These are phyloP conservation scores for Hirudinaria manillensis DNA, from an alignment of 2,888 invertebrate genomes.

Conservation along the genomic window DNA sequence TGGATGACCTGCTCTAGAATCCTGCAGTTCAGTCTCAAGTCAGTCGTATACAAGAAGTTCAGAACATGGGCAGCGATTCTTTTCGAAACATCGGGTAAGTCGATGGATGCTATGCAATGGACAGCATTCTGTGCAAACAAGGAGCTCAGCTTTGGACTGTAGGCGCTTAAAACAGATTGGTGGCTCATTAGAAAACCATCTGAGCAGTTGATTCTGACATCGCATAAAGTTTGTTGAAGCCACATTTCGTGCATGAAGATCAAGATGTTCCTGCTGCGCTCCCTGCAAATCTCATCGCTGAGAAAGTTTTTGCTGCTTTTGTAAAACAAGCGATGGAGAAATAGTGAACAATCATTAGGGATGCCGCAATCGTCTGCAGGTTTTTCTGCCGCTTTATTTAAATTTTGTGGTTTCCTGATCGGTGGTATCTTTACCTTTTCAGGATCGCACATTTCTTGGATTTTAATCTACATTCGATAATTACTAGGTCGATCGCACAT, in stretches of 20 bases:
- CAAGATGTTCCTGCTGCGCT: neutral
- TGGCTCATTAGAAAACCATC: conserved; percentile 30
- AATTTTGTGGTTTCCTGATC: no score
- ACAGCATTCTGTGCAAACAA: conserved; percentile 13
- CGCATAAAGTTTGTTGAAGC: conserved; percentile 34
- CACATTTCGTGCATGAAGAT: conserved; percentile 29
- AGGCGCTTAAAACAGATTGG: conserved; percentile 28
- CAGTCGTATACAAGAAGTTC: conserved; percentile 26
- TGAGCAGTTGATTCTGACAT: conserved; percentile 15
- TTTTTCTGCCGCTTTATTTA: no score
- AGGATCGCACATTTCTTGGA: no score
- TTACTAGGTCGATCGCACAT: no score
- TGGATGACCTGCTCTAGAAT: conserved; percentile 15
- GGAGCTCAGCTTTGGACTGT: conserved; percentile 29
- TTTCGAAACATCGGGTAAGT: conserved; percentile 2
- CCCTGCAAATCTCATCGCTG: conserved; percentile 23
- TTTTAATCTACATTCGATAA: no score
- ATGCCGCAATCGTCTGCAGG: no score
- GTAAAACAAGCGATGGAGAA: no score
- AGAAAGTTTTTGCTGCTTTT: no score
- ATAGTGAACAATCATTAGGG: no score
- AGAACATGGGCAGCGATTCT: conserved; percentile 12
- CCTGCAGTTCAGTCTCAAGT: conserved; percentile 2
- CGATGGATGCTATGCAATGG: conserved; percentile 1
- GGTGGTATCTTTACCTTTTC: no score